Base-by-base conservation (phyloP, 2,113 vertebrate species). In the Chrysemys picta region DNA sequence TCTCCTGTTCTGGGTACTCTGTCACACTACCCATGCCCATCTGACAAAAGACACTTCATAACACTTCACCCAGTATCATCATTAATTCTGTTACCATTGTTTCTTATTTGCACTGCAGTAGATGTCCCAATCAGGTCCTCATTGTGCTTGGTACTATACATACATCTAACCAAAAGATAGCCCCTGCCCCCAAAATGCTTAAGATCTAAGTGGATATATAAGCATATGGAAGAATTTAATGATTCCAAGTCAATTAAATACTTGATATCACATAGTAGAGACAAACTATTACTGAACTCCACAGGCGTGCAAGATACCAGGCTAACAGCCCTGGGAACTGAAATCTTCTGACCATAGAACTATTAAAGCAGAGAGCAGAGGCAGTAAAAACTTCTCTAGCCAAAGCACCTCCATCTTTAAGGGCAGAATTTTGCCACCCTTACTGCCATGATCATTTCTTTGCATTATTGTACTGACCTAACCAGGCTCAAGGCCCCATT, bases 31-130 rank as follows among this genome's bases (percentile, higher is more conserved):
- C 10, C 19, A 5, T 24, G 4, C 47, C 93, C 38, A 8, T 27
- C 12, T 13, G 0, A 21, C 10, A 1, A 27, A 8, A 16, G 38
- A 7, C 27, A 2, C 1, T 0, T 4, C 19, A 5, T 24, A 53
- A 0, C 0, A 8, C 35, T 88, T 22, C 72, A 42, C 22, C 19
- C 38, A 42, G 8, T 38, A 75, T 21, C 22, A 75, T 24, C n/a
- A 12, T 38, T 91, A 92, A 0, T 52, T 31, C 76, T 50, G 45
- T 35, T 83, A 42, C 25, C 3, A 0, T 0, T 19, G 0, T 1
- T 75, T 42, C 38, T 75, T 47, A 47, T 0, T 94, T 91, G 86
- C 59, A 0, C 45, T 49, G 62, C 79, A 47, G 35, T 0, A 4
- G 38, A 14, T 65, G 8, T 1, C 50, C 89, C 45, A 50, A 29